These are phyloP conservation scores for Onychomys leucogaster DNA, from an alignment of 2,797 vertebrate species.

Conservation along the genomic window DNA sequence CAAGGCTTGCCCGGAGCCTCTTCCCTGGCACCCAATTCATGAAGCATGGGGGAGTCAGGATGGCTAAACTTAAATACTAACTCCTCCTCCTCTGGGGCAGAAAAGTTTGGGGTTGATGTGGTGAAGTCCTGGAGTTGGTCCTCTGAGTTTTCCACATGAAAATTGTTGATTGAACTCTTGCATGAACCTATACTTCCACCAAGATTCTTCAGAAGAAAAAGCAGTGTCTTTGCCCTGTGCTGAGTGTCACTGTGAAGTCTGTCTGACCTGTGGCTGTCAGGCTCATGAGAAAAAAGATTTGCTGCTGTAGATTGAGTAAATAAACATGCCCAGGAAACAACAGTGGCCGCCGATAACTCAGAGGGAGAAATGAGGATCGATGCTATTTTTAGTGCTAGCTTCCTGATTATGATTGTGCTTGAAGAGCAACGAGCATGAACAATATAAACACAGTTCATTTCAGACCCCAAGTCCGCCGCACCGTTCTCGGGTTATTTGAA, in stretches of 20 bases:
- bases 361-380: constrained; percentile 61
- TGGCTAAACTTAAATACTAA: background rate
- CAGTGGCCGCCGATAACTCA: constrained; percentile 39
- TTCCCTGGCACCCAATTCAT: background rate
- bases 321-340: constrained; percentile 74
- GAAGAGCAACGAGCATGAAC: constrained; percentile 70
- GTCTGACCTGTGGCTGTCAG: constrained; percentile 27
- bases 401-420: constrained; percentile 74
- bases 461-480: constrained; percentile 12
- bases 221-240: background rate
- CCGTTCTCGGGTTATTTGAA: constrained; percentile 61
- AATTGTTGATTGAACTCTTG: background rate
- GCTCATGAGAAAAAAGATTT: constrained; percentile 64
- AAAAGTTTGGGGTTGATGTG: background rate
- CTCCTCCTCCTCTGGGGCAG: background rate
- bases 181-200: background rate
- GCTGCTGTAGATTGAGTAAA: constrained; percentile 60
- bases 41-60: background rate
- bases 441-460: constrained; percentile 70
- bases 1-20: background rate
- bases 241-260: background rate
- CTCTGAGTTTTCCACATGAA: background rate
- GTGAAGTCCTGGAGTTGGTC: background rate
- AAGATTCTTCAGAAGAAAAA: background rate
- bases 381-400: constrained; percentile 71